These are phyloP conservation scores for Anguilla marmorata DNA, from an alignment of 2,797 vertebrate species.

Conservation along the genomic window DNA sequence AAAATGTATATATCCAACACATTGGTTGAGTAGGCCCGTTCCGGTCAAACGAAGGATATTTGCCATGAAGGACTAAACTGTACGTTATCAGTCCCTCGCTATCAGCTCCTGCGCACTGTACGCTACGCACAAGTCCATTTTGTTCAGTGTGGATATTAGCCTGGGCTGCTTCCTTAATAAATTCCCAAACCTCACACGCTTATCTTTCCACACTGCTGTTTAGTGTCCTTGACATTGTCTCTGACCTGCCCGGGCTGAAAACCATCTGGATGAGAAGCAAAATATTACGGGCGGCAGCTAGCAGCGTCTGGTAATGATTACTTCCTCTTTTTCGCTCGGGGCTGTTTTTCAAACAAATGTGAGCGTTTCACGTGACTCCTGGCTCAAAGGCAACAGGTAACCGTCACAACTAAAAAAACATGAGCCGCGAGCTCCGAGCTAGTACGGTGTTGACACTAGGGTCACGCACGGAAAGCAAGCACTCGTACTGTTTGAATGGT, in stretches of 20 bases:
- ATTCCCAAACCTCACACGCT: background rate
- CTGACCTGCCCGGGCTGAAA: background rate
- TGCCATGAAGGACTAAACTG: background rate
- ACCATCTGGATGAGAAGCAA: background rate
- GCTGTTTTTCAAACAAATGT: background rate
- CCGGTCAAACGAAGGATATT: background rate
- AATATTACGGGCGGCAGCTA: background rate
- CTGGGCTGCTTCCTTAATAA: background rate
- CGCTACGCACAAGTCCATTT: background rate
- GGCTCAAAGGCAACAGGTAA: background rate
- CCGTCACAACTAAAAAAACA: background rate
- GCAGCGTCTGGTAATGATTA: background rate
- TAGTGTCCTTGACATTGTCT: background rate
- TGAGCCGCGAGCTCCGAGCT: background rate
- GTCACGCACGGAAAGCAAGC: background rate
- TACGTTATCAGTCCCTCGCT: background rate
- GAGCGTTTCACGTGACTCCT: background rate
- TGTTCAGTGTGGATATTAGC: background rate
- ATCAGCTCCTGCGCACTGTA: background rate
- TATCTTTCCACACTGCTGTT: background rate
- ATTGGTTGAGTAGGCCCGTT: background rate
- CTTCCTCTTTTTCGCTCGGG: background rate
- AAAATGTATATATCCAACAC: background rate
- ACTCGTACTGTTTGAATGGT: background rate
- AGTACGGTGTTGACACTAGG: background rate